Evolutionary conservation across 2,797 vertebrate species (phyloP).

Genomic region (Selene dorsalis): DNA sequence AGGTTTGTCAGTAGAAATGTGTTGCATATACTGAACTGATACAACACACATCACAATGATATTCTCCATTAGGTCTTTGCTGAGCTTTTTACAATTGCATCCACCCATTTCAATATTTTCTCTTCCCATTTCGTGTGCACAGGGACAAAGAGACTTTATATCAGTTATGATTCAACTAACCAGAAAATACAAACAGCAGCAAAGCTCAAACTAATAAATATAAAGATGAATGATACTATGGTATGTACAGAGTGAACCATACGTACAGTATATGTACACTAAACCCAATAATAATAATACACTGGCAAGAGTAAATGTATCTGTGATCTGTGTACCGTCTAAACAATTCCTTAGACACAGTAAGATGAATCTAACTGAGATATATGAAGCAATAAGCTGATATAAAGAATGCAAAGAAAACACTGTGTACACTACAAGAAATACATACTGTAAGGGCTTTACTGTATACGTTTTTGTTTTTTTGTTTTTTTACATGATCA

Average conservation of each 20-base stretch:
- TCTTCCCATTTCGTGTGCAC: background rate
- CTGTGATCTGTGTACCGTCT: background rate
- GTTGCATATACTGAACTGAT: background rate
- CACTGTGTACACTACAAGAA: too few relatives aligned
- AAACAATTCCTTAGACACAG: background rate
- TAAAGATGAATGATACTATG: background rate
- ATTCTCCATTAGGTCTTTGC: background rate
- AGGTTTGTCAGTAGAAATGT: constrained; percentile 23
- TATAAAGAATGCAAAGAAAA: too few relatives aligned
- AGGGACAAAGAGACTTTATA: background rate
- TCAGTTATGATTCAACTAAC: background rate
- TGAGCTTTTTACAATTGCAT: background rate
- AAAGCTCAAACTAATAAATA: background rate
- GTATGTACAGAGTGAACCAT: background rate
- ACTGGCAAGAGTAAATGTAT: background rate
- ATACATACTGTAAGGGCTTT: too few relatives aligned
- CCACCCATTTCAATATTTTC: background rate
- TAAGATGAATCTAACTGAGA: too few relatives aligned
- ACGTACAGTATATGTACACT: background rate
- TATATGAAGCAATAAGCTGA: too few relatives aligned
- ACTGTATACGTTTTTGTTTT: too few relatives aligned
- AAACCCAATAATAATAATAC: background rate
- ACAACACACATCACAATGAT: too few relatives aligned
- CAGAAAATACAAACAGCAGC: background rate
- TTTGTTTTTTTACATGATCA: background rate